Evolutionary conservation across 2,797 vertebrate genomes (phyloP).

Genomic region (Dendrocincla fuliginosa): DNA sequence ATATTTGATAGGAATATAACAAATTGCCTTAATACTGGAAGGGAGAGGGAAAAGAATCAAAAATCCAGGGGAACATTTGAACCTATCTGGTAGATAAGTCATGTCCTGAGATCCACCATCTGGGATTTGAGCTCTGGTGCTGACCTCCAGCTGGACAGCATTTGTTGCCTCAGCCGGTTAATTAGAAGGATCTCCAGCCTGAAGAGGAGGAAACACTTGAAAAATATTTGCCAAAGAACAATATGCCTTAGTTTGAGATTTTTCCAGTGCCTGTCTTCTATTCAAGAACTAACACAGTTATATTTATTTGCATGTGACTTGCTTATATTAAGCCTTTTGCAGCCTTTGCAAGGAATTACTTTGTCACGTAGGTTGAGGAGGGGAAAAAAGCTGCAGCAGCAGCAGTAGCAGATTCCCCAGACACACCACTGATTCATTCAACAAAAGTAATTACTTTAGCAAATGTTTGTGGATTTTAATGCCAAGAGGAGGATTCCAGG

Average conservation of each 20-base stretch:
- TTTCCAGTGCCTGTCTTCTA: not conserved
- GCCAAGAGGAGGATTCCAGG: constrained; percentile 12
- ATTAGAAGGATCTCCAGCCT: constrained; percentile 41
- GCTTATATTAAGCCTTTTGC: not conserved
- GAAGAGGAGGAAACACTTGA: not conserved
- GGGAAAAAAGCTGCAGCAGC: not conserved
- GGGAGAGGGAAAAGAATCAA: not conserved
- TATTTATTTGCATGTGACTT: not conserved
- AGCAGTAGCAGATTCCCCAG: constrained; percentile 49
- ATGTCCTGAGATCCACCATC: constrained; percentile 14
- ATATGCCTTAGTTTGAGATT: not conserved
- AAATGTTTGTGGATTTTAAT: constrained; percentile 52
- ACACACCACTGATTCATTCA: not conserved
- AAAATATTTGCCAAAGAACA: constrained; percentile 18
- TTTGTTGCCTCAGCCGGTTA: constrained; percentile 41
- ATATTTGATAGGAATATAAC: constrained; percentile 76
- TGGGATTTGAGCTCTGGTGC: constrained; percentile 67
- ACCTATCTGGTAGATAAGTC: constrained; percentile 64
- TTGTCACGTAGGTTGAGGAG: not conserved
- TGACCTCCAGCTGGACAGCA: constrained; percentile 49
- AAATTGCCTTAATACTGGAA: constrained; percentile 53
- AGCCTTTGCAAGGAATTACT: not conserved
- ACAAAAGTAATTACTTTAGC: constrained; percentile 59
- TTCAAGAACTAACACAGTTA: not conserved
- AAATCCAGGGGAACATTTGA: constrained; percentile 62